A percentile compares a stretch with the other conserved stretches of the same genome.
These are phyloP conservation scores for Phycodurus eques DNA, from an alignment of 2,113 vertebrate species.

Conservation along the genomic window DNA sequence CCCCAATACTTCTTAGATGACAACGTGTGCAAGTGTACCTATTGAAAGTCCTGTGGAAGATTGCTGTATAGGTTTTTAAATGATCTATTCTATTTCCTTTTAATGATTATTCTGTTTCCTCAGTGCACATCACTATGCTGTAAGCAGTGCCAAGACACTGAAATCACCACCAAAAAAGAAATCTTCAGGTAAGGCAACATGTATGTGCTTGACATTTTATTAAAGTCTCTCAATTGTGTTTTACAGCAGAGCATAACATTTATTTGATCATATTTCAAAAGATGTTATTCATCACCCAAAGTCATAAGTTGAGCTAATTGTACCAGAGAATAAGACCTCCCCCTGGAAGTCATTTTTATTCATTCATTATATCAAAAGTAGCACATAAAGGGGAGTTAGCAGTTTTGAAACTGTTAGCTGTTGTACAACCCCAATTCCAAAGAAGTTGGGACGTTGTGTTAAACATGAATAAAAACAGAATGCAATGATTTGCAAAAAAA, in stretches of 20 bases:
- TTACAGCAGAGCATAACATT: neutral
- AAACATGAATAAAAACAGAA: too few species aligned
- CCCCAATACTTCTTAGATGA: neutral
- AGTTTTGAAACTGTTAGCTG: neutral
- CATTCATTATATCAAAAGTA: neutral
- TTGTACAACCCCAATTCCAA: neutral
- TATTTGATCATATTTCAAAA: neutral
- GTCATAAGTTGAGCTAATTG: neutral
- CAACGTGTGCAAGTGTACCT: neutral
- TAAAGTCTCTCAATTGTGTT: neutral
- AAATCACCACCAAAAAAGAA: constrained; percentile 98
- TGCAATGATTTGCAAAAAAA: too few species aligned
- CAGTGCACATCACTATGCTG: constrained; percentile 96
- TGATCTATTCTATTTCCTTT: neutral
- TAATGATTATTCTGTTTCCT: neutral
- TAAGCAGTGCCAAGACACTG: constrained; percentile 93
- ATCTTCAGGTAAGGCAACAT: constrained; percentile 89
- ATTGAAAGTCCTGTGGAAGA: neutral
- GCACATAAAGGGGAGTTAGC: neutral
- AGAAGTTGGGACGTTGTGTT: too few species aligned
- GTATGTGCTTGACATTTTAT: neutral
- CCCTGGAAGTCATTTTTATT: neutral
- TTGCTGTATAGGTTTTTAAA: neutral
- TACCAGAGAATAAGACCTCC: neutral
- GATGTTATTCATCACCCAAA: neutral